These are phyloP conservation scores for Eristalis tenax DNA, from an alignment of 2,888 invertebrate species.

Conservation along the genomic window DNA sequence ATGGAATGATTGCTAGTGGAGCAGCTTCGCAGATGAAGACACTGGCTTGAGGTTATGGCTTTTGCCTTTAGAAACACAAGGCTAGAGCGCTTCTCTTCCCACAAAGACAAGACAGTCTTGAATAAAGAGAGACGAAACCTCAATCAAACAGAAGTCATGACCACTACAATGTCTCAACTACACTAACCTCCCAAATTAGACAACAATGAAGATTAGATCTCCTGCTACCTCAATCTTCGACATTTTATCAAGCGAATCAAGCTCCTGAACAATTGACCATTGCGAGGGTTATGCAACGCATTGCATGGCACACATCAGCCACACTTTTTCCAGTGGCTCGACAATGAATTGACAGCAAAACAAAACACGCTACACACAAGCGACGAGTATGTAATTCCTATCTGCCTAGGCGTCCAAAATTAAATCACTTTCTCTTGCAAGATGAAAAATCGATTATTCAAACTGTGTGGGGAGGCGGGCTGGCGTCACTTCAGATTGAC, in stretches of 20 bases:
- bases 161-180: background rate
- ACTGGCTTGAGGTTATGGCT: no score
- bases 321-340: background rate
- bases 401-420: constrained; percentile 3
- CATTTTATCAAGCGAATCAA: background rate
- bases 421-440: constrained; percentile 1
- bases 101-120: no score
- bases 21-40: no score
- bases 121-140: no score
- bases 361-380: background rate
- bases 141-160: background rate
- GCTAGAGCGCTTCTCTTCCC: no score
- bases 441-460: constrained; percentile 26
- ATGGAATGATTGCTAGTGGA: no score
- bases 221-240: background rate
- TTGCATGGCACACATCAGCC: background rate
- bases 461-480: background rate
- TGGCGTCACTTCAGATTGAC: background rate
- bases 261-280: background rate
- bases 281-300: background rate
- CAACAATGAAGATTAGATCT: background rate
- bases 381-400: background rate
- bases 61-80: no score
- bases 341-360: background rate
- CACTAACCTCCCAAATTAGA: background rate